These are phyloP conservation scores for Enteromius unitaeniatus DNA, from an alignment of 2,797 vertebrate species.

Conservation along the genomic window DNA sequence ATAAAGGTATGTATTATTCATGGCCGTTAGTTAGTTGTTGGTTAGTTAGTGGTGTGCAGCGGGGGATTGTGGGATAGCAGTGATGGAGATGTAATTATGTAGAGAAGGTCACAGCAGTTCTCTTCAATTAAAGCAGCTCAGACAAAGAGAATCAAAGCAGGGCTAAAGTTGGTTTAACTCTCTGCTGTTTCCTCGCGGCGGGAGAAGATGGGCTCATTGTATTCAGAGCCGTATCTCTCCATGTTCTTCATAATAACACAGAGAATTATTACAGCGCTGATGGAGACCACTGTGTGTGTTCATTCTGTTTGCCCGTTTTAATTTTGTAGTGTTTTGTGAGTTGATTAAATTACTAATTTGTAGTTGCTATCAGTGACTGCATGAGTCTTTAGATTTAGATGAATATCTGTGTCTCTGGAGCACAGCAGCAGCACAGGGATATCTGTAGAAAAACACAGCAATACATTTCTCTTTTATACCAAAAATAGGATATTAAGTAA, in stretches of 20 bases:
- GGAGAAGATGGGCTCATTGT: slow-evolving; percentile 26
- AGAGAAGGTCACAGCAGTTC: slow-evolving; percentile 83
- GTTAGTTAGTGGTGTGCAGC: neutral
- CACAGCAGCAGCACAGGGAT: too few species aligned
- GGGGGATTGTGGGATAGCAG: slow-evolving; percentile 32
- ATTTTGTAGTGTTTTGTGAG: neutral
- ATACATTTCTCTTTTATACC: too few species aligned
- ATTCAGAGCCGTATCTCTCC: slow-evolving; percentile 13
- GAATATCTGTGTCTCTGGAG: neutral
- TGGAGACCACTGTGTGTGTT: neutral
- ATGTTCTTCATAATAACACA: neutral
- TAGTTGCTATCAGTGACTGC: neutral
- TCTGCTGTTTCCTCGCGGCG: slow-evolving; percentile 55
- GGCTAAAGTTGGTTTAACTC: slow-evolving; percentile 72
- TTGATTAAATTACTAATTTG: neutral
- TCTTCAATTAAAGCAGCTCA: slow-evolving; percentile 76
- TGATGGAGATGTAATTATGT: slow-evolving; percentile 78
- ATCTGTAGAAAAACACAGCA: too few species aligned
- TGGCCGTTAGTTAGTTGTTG: neutral
- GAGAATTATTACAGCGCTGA: neutral
- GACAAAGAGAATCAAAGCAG: slow-evolving; percentile 63
- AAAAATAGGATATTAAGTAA: too few species aligned
- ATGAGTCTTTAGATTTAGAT: neutral
- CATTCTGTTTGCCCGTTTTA: neutral
- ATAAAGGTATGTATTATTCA: neutral